Base-by-base conservation (phyloP, 2,113 vertebrate species). In the Plecotus auritus region DNA sequence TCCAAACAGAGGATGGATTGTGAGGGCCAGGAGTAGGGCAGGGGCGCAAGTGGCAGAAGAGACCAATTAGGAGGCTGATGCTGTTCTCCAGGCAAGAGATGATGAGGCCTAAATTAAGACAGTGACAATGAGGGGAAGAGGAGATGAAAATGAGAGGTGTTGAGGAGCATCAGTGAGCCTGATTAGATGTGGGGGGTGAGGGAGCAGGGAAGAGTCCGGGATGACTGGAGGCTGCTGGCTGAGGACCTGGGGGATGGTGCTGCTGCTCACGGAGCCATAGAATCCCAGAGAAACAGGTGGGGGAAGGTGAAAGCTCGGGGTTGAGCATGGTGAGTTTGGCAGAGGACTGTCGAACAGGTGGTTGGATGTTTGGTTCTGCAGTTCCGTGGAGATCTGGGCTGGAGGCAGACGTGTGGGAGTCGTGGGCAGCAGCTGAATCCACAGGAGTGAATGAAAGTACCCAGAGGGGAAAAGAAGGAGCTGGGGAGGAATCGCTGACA, bases 91-190 rank as follows among this genome's bases (percentile, higher is more conserved):
- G 81, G 92, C 96, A 95, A 95, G 85, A 90, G 87, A 93, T 93
- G 96, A 96, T 78, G 82, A 92, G 72, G 82, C 85, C 93, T 96
- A 97, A 97, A 97, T 95, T 93, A 95, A 95, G 93, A 86, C 95
- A 82, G 70, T 94, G 95, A 94, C 94, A 95, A 88, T 26, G 91
- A 96, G 80, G 77, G 96, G 88, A 89, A 47, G 91, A 80, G 67
- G 49, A 95, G 96, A 96, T 78, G 96, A 78, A 93, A 96, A 72
- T 88, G 96, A 93, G 90, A 95, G 94, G 83, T 85, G 69, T 78
- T 86, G 22, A 80, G 91, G 88, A 96, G 95, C 95, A 61, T 89
- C 95, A 66, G 83, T 61, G 86, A 94, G 96, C 85, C 95, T 97
- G 96, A 96, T 96, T 92, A 96, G 90, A 95, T 3, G n/a, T 73